Percentiles rank a stretch among this genome's conserved stretches.
Conservation (phyloP, 2,797 vertebrate species). For the Sebastes oblongus region DNA sequence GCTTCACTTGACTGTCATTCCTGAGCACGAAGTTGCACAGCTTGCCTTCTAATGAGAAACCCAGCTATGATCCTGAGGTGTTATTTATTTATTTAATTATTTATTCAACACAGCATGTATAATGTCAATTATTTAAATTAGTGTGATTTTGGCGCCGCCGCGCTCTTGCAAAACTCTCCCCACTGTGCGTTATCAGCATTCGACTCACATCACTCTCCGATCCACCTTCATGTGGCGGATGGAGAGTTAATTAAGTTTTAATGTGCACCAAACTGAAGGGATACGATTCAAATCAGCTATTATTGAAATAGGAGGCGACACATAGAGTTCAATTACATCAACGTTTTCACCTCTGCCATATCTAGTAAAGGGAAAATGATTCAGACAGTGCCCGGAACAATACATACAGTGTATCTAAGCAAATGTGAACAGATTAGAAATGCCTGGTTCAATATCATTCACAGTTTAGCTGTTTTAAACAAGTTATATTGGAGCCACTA, state of each 20-base stretch:
- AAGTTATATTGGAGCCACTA: not conserved
- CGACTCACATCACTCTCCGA: constrained; percentile 38
- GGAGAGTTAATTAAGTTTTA: constrained; percentile 71
- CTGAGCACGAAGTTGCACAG: constrained; percentile 62
- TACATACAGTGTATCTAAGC: not conserved
- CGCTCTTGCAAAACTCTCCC: constrained; percentile 43
- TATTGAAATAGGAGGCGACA: constrained; percentile 24
- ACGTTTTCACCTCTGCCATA: not conserved
- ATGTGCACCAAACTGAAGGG: constrained; percentile 39
- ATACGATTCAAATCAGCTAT: constrained; percentile 38
- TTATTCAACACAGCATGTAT: constrained; percentile 77
- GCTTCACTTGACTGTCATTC: constrained; percentile 80
- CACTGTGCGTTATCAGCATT: constrained; percentile 54
- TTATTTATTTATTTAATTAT: constrained; percentile 78
- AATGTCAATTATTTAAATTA: constrained; percentile 82
- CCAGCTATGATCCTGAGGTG: constrained; percentile 70
- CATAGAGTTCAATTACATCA: constrained; percentile 1
- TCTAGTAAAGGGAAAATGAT: constrained; percentile 7
- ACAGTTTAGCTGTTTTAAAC: constrained; percentile 10
- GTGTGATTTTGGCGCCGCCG: constrained; percentile 60
- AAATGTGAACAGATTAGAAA: not conserved
- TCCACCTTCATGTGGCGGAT: constrained; percentile 18
- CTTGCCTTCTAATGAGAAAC: constrained; percentile 81
- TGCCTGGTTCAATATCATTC: not conserved
- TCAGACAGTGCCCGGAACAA: constrained; percentile 5